Conservation (phyloP, 2,888 invertebrate species). For the Ametastegia equiseti region DNA sequence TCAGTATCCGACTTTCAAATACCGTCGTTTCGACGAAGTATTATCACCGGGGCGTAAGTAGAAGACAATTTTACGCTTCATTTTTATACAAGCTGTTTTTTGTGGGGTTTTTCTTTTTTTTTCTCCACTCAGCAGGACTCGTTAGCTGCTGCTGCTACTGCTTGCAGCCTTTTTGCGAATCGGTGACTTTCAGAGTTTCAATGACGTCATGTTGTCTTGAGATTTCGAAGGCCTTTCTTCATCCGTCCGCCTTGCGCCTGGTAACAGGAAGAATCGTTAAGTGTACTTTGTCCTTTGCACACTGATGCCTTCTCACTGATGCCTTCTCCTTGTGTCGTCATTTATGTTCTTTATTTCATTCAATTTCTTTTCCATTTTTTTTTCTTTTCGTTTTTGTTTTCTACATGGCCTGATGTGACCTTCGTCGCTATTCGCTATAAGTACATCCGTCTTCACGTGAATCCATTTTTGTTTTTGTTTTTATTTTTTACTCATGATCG, state of each 20-base stretch:
- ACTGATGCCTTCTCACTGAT: not conserved
- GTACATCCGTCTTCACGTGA: no score
- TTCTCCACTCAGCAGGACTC: not conserved
- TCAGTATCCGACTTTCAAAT: not conserved
- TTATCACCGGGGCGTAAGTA: not conserved
- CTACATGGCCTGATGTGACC: no score
- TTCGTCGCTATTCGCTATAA: no score
- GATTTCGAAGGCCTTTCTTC: not conserved
- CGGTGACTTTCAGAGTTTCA: not conserved
- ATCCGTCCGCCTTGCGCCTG: not conserved
- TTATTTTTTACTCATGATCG: no score
- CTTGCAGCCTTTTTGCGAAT: not conserved
- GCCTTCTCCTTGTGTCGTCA: not conserved
- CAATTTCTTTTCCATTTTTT: not conserved
- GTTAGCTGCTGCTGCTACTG: not conserved
- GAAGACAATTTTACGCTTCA: not conserved
- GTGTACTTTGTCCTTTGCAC: not conserved
- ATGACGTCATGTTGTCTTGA: slow-evolving; percentile 1
- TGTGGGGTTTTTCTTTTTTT: no score
- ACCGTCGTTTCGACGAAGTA: not conserved
- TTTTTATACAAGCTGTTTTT: no score
- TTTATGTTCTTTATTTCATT: not conserved
- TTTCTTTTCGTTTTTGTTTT: no score
- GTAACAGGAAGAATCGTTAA: slow-evolving; percentile 19
- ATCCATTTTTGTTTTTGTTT: no score